Conservation (phyloP, 2,888 invertebrate species). For the Agrotis segetum region DNA sequence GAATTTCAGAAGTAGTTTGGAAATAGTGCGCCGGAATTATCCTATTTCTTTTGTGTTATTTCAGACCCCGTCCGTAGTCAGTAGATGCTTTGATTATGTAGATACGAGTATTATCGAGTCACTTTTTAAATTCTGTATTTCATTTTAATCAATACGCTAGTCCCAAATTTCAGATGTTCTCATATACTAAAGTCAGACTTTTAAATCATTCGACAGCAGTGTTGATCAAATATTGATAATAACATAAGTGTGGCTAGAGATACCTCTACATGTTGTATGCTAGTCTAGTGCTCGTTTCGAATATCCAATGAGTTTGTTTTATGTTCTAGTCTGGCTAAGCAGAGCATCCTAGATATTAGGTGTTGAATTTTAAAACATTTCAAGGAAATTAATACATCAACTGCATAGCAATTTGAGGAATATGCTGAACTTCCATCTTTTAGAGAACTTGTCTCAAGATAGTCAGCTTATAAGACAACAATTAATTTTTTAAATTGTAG, state of each 20-base stretch:
- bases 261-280: not conserved
- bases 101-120: not conserved
- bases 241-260: not conserved
- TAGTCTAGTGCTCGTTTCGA: not conserved
- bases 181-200: not conserved
- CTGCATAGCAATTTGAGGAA: not conserved
- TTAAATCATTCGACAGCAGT: not conserved
- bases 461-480: not conserved
- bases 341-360: not conserved
- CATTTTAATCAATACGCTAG: not conserved
- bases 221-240: conserved; percentile 11
- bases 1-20: too few relatives aligned
- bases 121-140: not conserved
- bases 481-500: not conserved
- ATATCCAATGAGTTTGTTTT: conserved; percentile 14
- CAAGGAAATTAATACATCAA: not conserved
- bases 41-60: too few relatives aligned
- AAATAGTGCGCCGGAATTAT: too few relatives aligned
- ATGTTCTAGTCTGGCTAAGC: not conserved
- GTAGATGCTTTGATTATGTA: too few relatives aligned
- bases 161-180: not conserved
- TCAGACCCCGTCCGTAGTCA: too few relatives aligned
- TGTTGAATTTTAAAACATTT: conserved; percentile 4
- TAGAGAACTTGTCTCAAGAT: too few relatives aligned
- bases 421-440: not conserved